Evolutionary conservation across 2,797 vertebrate genomes (phyloP), one percentile per base, ranked within the genome.

Genomic region (Melanitta fusca): DNA sequence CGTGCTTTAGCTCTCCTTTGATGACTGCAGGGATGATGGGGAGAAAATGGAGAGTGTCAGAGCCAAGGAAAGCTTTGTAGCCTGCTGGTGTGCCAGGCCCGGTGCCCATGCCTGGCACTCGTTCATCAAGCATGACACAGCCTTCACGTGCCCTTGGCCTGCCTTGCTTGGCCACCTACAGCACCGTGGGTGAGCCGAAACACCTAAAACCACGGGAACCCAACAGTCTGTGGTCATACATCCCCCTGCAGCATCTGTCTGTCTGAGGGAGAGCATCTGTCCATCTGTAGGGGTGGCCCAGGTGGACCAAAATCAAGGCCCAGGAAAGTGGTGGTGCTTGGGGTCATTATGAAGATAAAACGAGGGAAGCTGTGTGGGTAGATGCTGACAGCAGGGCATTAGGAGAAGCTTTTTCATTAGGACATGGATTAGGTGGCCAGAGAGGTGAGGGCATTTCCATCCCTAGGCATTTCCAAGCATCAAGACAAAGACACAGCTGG

Each of bases 161-260:
- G 0, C 36, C 57, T 0, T 1, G 27, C 30, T 22, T 56, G 49
- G 49, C 49, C 49, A 25, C 14, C 80, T 88, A 3, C 57, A 72
- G 60, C 51, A 38, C 41, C 32, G 17, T 24, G 47, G 38, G 36
- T 80, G 20, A 80, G 49, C 47, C 68, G 22, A n/a, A 80, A 77
- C 30, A 77, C n/a, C 30, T 88, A 72, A 68, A 80, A 32, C 38
- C 12, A 49, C 0, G 0, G 43, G 22, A 47, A 79, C 22, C 12
- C 22, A 24, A 4, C 16, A 43, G 12, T 38, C n/a, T 80, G 20
- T 54, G 25, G 49, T 56, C 3, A 0, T 41, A n/a, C 0, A 0
- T 47, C 49, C 30, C 51, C 20, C 15, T 10, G 36, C 34, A 69
- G 6, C 60, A 25, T 14, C 72, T 47, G 18, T 69, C 43, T 83